Conservation (phyloP, 1,140 invertebrate genomes). For the Anoplophora glabripennis region DNA sequence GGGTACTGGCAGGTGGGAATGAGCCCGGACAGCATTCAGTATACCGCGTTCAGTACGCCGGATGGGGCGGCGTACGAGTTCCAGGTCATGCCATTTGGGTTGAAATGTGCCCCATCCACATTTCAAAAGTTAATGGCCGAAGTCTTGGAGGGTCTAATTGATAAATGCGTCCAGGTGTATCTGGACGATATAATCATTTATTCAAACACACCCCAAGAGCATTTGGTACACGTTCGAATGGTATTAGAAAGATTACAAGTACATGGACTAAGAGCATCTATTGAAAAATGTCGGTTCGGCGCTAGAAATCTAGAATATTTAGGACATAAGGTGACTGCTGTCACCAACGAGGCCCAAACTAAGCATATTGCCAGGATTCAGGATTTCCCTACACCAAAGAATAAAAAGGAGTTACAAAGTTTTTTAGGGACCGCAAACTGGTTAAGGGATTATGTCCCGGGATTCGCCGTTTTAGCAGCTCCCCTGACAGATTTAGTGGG, state of each 20-base stretch:
- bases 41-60: slow-evolving; percentile 37
- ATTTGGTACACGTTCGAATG: not conserved
- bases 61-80: slow-evolving; percentile 28
- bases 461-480: slow-evolving; percentile 18
- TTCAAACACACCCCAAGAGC: slow-evolving; percentile 6
- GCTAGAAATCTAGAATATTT: not conserved
- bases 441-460: slow-evolving; percentile 34
- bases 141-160: slow-evolving; percentile 18
- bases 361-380: slow-evolving; percentile 11
- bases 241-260: slow-evolving; percentile 8
- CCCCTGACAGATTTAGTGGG: slow-evolving; percentile 24
- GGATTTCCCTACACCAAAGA: not conserved
- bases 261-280: not conserved
- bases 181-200: slow-evolving; percentile 14
- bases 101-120: slow-evolving; percentile 29
- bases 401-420: slow-evolving; percentile 26
- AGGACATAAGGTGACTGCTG: slow-evolving; percentile 3
- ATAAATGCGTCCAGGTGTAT: slow-evolving; percentile 22
- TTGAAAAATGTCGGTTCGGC: slow-evolving; percentile 9
- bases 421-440: slow-evolving; percentile 30
- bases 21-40: slow-evolving; percentile 16
- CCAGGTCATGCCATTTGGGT: slow-evolving; percentile 34
- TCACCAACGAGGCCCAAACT: not conserved
- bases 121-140: slow-evolving; percentile 27
- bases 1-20: slow-evolving; percentile 39